Evolutionary conservation across 2,888 invertebrate genomes (phyloP), one percentile per base, ranked within the genome.

Genomic region (Eupithecia subfuscata): DNA sequence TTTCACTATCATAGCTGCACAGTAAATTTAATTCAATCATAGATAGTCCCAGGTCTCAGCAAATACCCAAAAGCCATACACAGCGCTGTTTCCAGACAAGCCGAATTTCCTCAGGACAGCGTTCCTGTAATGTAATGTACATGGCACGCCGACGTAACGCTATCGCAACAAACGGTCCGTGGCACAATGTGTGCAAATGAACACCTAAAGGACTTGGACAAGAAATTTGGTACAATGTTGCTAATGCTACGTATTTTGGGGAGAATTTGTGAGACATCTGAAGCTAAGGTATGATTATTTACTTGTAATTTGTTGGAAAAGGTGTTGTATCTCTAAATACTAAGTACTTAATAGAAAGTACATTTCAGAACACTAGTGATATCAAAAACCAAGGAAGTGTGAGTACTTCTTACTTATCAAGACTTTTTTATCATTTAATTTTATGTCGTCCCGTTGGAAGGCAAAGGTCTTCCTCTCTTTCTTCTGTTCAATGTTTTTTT

Each of bases 131-230:
- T 76, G 76, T 52, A 74, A 76, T 76, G 76, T 52, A 74, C 76
- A 71, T 34, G 73, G 60, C 30, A 70, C 67, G 71, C 60, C 60
- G 14, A 60, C 60, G 60, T 60, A 60, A 60, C 76, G 30, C 67
- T 76, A 76, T 76, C 76, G 74, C 56, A 74, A 56, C 64, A 69
- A 74, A 74, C 76, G 74, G 71, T 69, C 43, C 74, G 74, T 74
- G 45, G 74, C 43, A 77, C 77, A 77, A 72, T 75, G 75, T 77
- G 74, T 74, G 74, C 77, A 52, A 69, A 71, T 71, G 76, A 73
- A 73, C 68, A 52, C 69, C 60, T 72, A 77, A 77, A 77, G 77
- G 72, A 75, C 69, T 69, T 71, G 70, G 73, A 37, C 74, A 75
- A 78, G 78, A 74, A 75, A 67, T 71, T 74, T 34, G 40, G 78